These are phyloP conservation scores for Notocelia uddmanniana DNA, from an alignment of 2,888 invertebrate genomes.

Conservation along the genomic window DNA sequence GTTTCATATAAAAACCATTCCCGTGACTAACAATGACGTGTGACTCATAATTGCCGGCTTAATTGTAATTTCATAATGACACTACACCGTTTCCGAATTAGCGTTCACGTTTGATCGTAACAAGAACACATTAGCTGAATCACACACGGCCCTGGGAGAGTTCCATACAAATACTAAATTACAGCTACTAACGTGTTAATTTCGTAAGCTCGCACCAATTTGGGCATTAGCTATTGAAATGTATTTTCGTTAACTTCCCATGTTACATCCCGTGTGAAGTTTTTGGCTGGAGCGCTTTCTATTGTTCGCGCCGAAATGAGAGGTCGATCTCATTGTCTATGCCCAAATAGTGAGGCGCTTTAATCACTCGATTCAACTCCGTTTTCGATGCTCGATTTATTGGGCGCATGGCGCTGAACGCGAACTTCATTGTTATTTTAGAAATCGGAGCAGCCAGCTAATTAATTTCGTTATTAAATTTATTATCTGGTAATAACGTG, in stretches of 20 bases:
- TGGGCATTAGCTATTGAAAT: constrained; percentile 81
- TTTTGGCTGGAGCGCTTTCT: constrained; percentile 62
- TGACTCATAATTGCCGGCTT: constrained; percentile 60
- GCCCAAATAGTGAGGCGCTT: constrained; percentile 67
- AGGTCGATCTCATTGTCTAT: constrained; percentile 56
- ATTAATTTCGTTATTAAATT: constrained; percentile 46
- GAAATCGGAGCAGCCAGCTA: constrained; percentile 50
- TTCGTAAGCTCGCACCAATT: constrained; percentile 79
- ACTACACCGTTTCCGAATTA: constrained; percentile 69
- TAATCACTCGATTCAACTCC: constrained; percentile 67
- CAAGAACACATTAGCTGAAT: constrained; percentile 75
- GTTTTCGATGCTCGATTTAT: constrained; percentile 64
- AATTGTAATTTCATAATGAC: constrained; percentile 59
- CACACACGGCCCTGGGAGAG: constrained; percentile 78
- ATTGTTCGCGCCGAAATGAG: constrained; percentile 68
- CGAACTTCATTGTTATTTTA: constrained; percentile 68
- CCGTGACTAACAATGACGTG: constrained; percentile 52
- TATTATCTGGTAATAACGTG: constrained; percentile 45
- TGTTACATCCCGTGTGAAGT: constrained; percentile 70
- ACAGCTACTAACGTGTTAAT: constrained; percentile 76
- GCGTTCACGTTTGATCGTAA: constrained; percentile 61
- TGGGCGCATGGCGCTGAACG: constrained; percentile 60
- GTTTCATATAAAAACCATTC: constrained; percentile 42
- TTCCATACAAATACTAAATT: constrained; percentile 75
- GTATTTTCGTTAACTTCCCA: constrained; percentile 83